Conservation (phyloP, 2,797 vertebrate genomes). For the Macrochelys suwanniensis region DNA sequence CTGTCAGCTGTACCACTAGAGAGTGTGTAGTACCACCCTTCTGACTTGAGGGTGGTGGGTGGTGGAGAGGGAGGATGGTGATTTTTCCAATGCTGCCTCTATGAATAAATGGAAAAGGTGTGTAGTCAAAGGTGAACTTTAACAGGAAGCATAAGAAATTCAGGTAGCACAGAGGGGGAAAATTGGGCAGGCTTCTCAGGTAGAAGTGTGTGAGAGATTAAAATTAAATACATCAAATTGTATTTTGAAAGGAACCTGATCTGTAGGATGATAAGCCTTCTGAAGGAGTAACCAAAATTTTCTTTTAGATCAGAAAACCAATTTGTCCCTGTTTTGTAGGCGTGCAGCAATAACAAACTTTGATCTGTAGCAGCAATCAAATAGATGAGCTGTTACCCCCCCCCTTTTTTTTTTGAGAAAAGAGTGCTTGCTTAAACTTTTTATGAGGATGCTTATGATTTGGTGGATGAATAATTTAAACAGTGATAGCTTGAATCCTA, state of each 20-base stretch:
- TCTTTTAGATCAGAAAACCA: neutral
- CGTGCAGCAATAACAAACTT: neutral
- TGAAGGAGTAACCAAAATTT: neutral
- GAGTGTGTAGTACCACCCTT: neutral
- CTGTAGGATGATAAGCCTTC: neutral
- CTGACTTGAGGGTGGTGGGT: rapidly evolving
- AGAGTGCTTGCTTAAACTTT: neutral
- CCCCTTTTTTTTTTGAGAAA: neutral
- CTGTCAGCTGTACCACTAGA: neutral
- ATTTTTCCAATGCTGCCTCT: neutral
- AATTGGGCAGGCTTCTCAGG: neutral
- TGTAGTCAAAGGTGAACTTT: neutral
- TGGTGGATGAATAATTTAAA: neutral
- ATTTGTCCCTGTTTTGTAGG: neutral
- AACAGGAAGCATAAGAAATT: neutral
- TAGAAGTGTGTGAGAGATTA: neutral
- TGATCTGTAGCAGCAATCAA: neutral
- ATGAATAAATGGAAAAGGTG: neutral
- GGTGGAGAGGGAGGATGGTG: neutral
- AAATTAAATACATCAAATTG: neutral
- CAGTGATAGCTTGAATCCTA: neutral
- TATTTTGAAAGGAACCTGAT: neutral
- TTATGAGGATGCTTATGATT: rapidly evolving
- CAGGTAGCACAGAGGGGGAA: rapidly evolving
- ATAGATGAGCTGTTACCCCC: neutral